Evolutionary conservation across 1,140 invertebrate genomes (phyloP), one percentile per base, ranked within the genome.

Genomic region (Nasonia longicornis): DNA sequence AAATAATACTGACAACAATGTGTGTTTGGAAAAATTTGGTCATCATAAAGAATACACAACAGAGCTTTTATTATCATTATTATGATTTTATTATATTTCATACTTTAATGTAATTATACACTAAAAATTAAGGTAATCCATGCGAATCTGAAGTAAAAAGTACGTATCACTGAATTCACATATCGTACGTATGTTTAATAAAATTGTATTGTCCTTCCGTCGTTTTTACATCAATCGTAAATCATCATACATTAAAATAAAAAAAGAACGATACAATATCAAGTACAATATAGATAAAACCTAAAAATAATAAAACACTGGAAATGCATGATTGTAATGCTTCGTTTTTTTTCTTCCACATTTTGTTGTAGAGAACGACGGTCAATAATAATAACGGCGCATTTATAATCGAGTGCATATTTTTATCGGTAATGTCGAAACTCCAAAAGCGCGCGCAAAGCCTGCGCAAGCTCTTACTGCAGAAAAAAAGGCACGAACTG

Each of bases 401-500:
- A 16, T 58, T 16, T 52, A 58, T 58, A 71, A 81, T 81, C 48
- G 70, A 81, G 35, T 82, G 76, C 38, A 58, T 58, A 58, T 58
- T 58, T 58, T 58, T 58, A n/a, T 58, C 52, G 52, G 52, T 58
- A 78, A 67, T 69, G 42, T 82, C 26, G 48, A 75, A 82, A 79
- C 63, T 76, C 71, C 12, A 76, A 79, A 79, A 81, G 52, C 83
- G 69, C 83, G 72, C 82, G 79, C 81, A 69, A 42, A 48, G 16
- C 80, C 31, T 76, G 69, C 78, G 58, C 77, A 83, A 83, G 78
- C 84, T 84, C 73, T 85, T 89, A 87, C 87, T 87, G 89, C 88
- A 86, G 89, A 90, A 90, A 90, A 88, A 90, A 91, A 90, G 89
- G 90, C 89, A 91, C 90, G 88, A 90, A 90, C 89, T 90, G 89